Evolutionary conservation across 2,888 invertebrate species (phyloP).

Genomic region (Dioctria linearis): DNA sequence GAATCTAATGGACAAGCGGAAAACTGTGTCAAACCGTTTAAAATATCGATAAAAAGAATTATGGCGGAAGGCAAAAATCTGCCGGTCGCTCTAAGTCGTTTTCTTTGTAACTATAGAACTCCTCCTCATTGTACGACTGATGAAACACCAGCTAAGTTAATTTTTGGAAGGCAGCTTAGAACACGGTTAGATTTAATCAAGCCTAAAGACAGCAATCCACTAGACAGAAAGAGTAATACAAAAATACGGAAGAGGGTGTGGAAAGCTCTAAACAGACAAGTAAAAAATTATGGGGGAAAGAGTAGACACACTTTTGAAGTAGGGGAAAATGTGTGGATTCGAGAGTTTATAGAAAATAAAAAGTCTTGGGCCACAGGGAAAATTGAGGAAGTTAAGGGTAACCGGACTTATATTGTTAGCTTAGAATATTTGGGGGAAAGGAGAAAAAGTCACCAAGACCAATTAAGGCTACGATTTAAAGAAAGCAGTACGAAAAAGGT

Average conservation of each 20-base stretch:
- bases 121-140: not conserved
- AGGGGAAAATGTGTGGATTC: not conserved
- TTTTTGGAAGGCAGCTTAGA: too few relatives aligned
- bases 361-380: not conserved
- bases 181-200: constrained; percentile 4
- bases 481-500: too few relatives aligned
- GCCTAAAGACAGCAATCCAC: not conserved
- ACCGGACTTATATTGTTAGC: too few relatives aligned
- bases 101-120: not conserved
- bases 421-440: too few relatives aligned
- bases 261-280: too few relatives aligned
- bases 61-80: not conserved
- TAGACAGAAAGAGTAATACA: too few relatives aligned
- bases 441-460: too few relatives aligned
- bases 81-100: not conserved
- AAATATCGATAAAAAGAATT: not conserved
- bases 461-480: too few relatives aligned
- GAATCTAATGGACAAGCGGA: constrained; percentile 36
- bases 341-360: not conserved
- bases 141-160: constrained; percentile 11
- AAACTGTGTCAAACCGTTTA: constrained; percentile 31
- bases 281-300: too few relatives aligned
- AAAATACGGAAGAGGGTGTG: not conserved
- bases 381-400: not conserved
- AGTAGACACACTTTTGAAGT: not conserved